Percentiles rank a stretch among this genome's conserved stretches.
Conservation (phyloP, 1,140 invertebrate species). For the Choristoneura fumiferana region DNA sequence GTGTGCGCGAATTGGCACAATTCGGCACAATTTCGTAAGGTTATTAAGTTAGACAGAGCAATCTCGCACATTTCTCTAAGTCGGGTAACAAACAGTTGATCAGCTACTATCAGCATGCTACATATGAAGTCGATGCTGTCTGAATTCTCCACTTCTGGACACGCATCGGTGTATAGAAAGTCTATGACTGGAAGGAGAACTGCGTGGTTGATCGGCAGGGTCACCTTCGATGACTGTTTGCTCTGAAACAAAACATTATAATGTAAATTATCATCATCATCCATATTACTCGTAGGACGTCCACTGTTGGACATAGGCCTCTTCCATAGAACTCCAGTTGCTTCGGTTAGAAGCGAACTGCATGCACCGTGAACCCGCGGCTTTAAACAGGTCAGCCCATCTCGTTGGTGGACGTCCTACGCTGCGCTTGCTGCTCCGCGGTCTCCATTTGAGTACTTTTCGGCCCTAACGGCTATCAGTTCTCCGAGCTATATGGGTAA, state of each 20-base stretch:
- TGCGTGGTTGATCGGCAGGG: slow-evolving; percentile 73
- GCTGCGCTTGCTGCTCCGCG: too few species aligned
- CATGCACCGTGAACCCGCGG: too few species aligned
- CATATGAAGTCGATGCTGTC: slow-evolving; percentile 81
- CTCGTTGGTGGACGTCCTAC: too few species aligned
- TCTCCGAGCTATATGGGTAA: too few species aligned
- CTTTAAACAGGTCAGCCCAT: too few species aligned
- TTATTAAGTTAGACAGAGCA: slow-evolving; percentile 80
- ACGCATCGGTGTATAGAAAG: slow-evolving; percentile 84
- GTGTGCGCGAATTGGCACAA: slow-evolving; percentile 83
- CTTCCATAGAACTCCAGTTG: too few species aligned
- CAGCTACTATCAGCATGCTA: slow-evolving; percentile 84
- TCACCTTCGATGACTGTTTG: slow-evolving; percentile 62
- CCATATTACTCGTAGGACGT: too few species aligned
- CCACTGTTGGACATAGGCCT: too few species aligned
- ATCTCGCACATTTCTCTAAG: slow-evolving; percentile 85
- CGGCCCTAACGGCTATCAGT: too few species aligned
- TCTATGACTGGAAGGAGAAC: slow-evolving; percentile 81
- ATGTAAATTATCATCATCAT: too few species aligned
- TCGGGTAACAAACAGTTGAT: slow-evolving; percentile 83
- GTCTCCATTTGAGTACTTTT: too few species aligned
- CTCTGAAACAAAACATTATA: slow-evolving; percentile 58
- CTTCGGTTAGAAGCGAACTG: too few species aligned
- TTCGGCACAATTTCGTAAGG: slow-evolving; percentile 84
- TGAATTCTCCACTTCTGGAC: slow-evolving; percentile 74